Base-by-base conservation (phyloP, 2,888 invertebrate species). In the Ametastegia equiseti region DNA sequence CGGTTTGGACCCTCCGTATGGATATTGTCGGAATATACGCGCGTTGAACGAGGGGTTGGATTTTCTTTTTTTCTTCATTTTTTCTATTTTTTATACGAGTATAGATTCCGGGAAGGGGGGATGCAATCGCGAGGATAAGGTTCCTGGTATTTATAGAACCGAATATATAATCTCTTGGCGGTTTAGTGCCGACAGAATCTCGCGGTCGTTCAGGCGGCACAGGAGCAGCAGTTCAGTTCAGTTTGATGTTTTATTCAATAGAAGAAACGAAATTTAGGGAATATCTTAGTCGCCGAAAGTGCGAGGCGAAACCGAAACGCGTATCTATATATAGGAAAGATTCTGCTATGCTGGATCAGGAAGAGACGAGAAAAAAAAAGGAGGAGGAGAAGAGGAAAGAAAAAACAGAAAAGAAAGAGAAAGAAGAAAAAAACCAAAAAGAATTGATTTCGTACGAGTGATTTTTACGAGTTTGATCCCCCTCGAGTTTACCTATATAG, bases 161-260 rank as follows among this genome's bases (percentile, higher is more conserved):
- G 78, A 78, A 78, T 78, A 63, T 78, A 33, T 78, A 78, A 78
- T 78, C 78, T 78, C 33, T 78, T 42, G n/a, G n/a, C 54, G 60
- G 54, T 78, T 78, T 60, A 63, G 60, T 60, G 60, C 39, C 78
- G 78, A 78, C 57, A 60, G 42, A 30, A 9, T 67, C n/a, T n/a
- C n/a, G 65, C 47, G n/a, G 78, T 63, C 78, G 78, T 45, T 78
- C 42, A 9, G 47, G 71, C 67, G 67, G 67, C 39, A 67, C 9
- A 54, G 9, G 63, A 6, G 63, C 45, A 23, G 47, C 42, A 47
- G 27, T 69, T 27, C 69, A 42, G 23, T 54, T 23, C 63, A 69
- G 67, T 69, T 69, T 11, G 42, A 78, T 78, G 60, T 78, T 78
- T 78, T 78, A 78, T 78, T 78, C 78, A 78, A 50, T 30, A 78